phyloP scores from a whole-genome alignment of 2,797 vertebrate genomes.

The Chaetodon trifasciatus region DNA sequence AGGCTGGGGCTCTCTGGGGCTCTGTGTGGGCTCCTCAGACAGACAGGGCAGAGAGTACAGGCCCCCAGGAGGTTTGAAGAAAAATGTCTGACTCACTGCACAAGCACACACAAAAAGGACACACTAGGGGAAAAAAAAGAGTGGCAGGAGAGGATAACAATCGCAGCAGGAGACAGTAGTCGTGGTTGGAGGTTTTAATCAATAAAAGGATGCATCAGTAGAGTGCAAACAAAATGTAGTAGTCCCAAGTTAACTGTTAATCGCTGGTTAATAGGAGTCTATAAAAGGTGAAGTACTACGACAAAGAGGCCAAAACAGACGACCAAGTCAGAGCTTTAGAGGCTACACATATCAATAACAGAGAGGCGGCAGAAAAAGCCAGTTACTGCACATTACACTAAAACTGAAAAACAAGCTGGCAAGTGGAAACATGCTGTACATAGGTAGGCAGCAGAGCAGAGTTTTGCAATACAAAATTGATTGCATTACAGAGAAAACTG shows the following conservation, averaged over 20 bases:
- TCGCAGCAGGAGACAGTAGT: slow-evolving; percentile 17
- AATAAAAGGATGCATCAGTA: slow-evolving; percentile 38
- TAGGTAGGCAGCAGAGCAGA: neutral
- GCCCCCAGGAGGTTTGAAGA: slow-evolving; percentile 45
- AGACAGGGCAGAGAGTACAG: slow-evolving; percentile 41
- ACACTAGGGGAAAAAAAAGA: slow-evolving; percentile 19
- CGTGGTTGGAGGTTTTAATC: slow-evolving; percentile 29
- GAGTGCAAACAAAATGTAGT: slow-evolving; percentile 13
- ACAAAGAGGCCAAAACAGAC: slow-evolving; percentile 15
- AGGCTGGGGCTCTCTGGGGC: neutral
- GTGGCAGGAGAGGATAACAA: slow-evolving; percentile 21
- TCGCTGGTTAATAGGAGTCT: slow-evolving; percentile 23
- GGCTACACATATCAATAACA: slow-evolving; percentile 31
- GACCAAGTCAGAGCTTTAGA: neutral
- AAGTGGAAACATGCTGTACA: slow-evolving; percentile 1
- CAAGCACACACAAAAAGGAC: neutral
- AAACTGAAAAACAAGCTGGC: slow-evolving; percentile 18
- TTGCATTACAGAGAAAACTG: slow-evolving; percentile 11
- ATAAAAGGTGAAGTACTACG: slow-evolving; percentile 13
- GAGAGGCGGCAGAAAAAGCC: neutral
- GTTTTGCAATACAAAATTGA: slow-evolving; percentile 1
- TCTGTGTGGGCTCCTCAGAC: slow-evolving; percentile 54
- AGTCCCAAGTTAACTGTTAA: slow-evolving; percentile 25
- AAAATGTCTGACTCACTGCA: slow-evolving; percentile 58
- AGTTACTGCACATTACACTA: slow-evolving; percentile 13